Evolutionary conservation across 1,140 invertebrate genomes (phyloP).

Genomic region (Anadara kagoshimensis): DNA sequence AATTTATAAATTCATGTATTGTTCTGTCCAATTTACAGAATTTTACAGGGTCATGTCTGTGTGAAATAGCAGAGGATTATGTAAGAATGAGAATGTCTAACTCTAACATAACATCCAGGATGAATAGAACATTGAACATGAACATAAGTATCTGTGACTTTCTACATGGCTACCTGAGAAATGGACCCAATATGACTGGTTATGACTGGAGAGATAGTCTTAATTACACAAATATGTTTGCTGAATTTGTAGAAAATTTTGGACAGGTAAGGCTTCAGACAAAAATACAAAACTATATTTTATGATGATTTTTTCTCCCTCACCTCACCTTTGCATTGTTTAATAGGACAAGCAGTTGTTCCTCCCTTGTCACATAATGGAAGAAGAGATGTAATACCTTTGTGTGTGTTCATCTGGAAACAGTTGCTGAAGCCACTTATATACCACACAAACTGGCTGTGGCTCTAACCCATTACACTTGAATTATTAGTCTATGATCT

Average conservation of each 20-base stretch:
- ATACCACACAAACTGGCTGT: too few species aligned
- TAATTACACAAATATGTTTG: conserved; percentile 1
- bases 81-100: neutral
- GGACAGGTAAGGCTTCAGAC: neutral
- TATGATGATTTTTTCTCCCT: too few species aligned
- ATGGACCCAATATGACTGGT: neutral
- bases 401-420: too few species aligned
- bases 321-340: too few species aligned
- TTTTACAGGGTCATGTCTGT: conserved; percentile 30
- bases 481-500: too few species aligned
- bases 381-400: too few species aligned
- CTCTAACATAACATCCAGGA: neutral
- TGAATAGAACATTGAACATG: too few species aligned
- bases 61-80: conserved; percentile 22
- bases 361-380: too few species aligned
- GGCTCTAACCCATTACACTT: too few species aligned
- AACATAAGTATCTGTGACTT: conserved; percentile 25
- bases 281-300: neutral
- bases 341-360: too few species aligned
- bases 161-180: conserved; percentile 13
- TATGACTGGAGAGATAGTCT: conserved; percentile 21
- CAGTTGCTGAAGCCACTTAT: too few species aligned
- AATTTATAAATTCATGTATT: neutral
- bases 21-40: conserved; percentile 11
- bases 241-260: neutral